Evolutionary conservation across 2,797 vertebrate species (phyloP), one percentile per base, ranked within the genome.

Genomic region (Myioborus miniatus): DNA sequence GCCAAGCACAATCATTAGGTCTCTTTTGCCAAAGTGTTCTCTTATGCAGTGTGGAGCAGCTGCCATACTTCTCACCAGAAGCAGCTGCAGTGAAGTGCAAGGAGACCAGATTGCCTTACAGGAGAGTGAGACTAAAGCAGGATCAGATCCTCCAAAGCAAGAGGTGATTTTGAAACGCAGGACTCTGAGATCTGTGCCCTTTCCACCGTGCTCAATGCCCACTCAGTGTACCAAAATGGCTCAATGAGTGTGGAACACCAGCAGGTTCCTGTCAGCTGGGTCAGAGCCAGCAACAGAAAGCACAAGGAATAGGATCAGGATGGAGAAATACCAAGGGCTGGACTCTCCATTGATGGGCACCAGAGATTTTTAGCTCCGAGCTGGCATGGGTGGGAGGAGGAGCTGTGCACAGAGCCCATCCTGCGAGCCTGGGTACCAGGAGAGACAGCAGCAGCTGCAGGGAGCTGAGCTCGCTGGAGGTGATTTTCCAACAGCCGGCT

Each of bases 401-500:
- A 85, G 23, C 11, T 36, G 6, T 8, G 34, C 34, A 59, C n/a
- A 77, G 52, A 82, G 23, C 23, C 18, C 59, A 65, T 24, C 39
- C 76, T 55, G 47, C 20, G 67, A 76, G 36, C 26, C 34, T 27
- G 60, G 43, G 55, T 65, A 76, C 53, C 55, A 65, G 62, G 36
- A 83, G 65, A 43, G 56, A 83, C 15, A 24, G 85, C 75, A 89
- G 87, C 47, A 83, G 83, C 71, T 72, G 68, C 21, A 60, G 32
- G 32, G 82, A 94, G 56, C 60, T 0, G 2, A 87, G 53, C 47
- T 50, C 39, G 44, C 59, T 55, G 75, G 70, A 91, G 52, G 79
- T 78, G 58, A 83, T 44, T 91, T 91, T 92, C 82, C 56, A 78
- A 83, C 36, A 82, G 59, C 44, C 32, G 30, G 39, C 56, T 93